These are phyloP conservation scores for Drosophila asahinai DNA, from an alignment of 1,140 invertebrate species.

Conservation along the genomic window DNA sequence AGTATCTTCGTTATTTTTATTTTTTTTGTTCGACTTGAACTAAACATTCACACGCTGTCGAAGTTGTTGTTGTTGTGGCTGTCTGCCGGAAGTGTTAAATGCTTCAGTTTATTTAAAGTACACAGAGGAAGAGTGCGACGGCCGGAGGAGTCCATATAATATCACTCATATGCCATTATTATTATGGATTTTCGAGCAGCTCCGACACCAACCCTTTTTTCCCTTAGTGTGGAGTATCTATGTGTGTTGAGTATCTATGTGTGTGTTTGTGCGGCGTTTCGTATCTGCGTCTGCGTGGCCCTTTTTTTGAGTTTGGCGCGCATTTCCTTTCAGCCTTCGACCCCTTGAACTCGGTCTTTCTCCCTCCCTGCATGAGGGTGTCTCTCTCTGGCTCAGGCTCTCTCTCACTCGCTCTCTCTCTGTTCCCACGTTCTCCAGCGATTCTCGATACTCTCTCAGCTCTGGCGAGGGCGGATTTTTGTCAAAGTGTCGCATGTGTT, in stretches of 20 bases:
- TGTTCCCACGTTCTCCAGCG: conserved; percentile 36
- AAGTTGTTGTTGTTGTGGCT: conserved; percentile 48
- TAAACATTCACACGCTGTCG: conserved; percentile 79
- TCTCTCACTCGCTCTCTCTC: conserved; percentile 16
- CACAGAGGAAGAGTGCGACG: conserved; percentile 34
- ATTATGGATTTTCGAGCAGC: conserved; percentile 61
- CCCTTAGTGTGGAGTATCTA: background rate
- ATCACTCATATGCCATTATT: conserved; percentile 82
- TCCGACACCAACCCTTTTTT: conserved; percentile 60
- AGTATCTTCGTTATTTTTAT: background rate
- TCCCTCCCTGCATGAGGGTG: conserved; percentile 53
- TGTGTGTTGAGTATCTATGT: conserved; percentile 1
- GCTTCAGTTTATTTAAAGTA: conserved; percentile 81
- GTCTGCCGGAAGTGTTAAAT: conserved; percentile 83
- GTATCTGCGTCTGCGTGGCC: conserved; percentile 52
- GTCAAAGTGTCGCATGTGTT: conserved; percentile 78
- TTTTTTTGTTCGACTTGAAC: conserved; percentile 34
- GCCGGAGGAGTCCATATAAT: conserved; percentile 43
- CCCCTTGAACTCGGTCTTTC: conserved; percentile 36
- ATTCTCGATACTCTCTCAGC: background rate
- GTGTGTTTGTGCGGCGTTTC: conserved; percentile 11
- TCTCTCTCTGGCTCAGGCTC: conserved; percentile 14
- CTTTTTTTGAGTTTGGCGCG: conserved; percentile 66
- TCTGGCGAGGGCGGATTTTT: conserved; percentile 51
- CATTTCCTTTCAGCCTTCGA: conserved; percentile 57